These are phyloP conservation scores for Pagetopsis macropterus DNA, from an alignment of 2,797 vertebrate genomes.

Conservation along the genomic window DNA sequence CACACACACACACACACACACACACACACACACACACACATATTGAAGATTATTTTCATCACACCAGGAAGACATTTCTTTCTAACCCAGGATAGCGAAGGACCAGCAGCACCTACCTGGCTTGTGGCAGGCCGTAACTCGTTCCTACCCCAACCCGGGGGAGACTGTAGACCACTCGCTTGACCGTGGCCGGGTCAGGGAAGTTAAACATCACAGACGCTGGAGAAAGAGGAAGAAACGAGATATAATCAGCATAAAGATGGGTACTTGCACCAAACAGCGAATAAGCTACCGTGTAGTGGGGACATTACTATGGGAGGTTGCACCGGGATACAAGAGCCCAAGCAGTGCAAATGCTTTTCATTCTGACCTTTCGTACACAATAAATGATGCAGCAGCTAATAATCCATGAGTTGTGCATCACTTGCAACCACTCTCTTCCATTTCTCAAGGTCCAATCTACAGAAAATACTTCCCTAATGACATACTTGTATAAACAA, in stretches of 20 bases:
- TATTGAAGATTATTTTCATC: background rate
- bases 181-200: conserved; percentile 97
- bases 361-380: conserved; percentile 3
- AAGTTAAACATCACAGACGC: conserved; percentile 99
- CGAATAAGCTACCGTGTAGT: background rate
- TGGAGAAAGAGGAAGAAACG: conserved; percentile 67
- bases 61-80: background rate
- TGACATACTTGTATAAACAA: background rate
- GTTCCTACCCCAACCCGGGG: conserved; percentile 99
- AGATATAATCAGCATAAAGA: background rate
- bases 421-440: too few species aligned
- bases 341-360: background rate
- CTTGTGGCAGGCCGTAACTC: conserved; percentile 98
- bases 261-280: background rate
- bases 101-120: conserved; percentile 85
- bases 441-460: background rate
- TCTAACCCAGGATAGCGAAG: background rate
- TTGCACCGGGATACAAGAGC: background rate
- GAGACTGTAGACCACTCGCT: conserved; percentile 97
- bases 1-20: background rate
- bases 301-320: background rate
- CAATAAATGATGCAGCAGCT: too few species aligned
- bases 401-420: too few species aligned
- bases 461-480: background rate
- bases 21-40: background rate